Base-by-base conservation (phyloP, 2,797 vertebrate species). In the Gila robusta region DNA sequence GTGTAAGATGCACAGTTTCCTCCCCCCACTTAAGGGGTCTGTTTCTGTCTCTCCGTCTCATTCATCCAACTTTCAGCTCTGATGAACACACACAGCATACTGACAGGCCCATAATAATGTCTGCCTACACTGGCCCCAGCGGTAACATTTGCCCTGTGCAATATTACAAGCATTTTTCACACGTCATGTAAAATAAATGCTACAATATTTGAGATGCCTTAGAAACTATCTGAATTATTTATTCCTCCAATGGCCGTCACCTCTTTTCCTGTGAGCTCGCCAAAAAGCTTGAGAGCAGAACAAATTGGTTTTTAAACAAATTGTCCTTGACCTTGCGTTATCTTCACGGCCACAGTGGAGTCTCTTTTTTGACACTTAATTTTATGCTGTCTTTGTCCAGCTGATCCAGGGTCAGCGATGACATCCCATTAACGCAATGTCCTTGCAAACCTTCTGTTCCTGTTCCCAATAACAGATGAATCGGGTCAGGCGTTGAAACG, bases 31-130 rank as follows among this genome's bases (percentile, higher is more conserved):
- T 76, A 67, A 82, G 90, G 26, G 84, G 84, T 90, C 88, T 84
- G 89, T 90, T 91, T 39, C 87, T 90, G 89, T 93, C 92, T 91
- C n/a, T 49, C 28, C 6, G 16, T 66, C 90, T 89, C 89, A 93
- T 93, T 91, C 91, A 93, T 88, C 90, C 89, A 87, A 87, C 92
- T 90, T 94, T 94, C 92, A 91, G 90, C 90, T 93, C 79, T 5
- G 92, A 93, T 94, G 91, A 95, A 92, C 91, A 93, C 90, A 74
- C 49, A 28, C 26, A 37, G 76, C 19, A 79, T 72, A 64, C 69
- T 66, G 67, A 80, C 67, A 49, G 35, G 21, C 14, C 37, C 28
- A n/a, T 67, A 54, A 52, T 56, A 85, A 66, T 4, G 47, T 52
- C 74, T 49, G 73, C 62, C 72, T 54, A 17, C 62, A 39, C 49